Evolutionary conservation across 1,140 invertebrate genomes (phyloP).

Genomic region (Maconellicoccus hirsutus): DNA sequence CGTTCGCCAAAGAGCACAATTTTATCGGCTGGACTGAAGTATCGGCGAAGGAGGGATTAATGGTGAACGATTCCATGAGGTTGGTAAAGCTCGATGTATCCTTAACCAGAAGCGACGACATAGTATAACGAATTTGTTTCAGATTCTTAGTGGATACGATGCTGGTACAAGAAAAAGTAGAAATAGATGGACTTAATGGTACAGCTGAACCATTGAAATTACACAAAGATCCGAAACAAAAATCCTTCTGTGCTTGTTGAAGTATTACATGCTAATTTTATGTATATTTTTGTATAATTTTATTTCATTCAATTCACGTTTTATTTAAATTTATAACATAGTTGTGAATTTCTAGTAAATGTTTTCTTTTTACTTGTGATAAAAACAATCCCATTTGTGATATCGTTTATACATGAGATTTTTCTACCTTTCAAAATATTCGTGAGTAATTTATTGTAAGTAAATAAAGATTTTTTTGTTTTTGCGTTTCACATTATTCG

Average conservation of each 20-base stretch:
- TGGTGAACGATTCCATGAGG: slow-evolving; percentile 48
- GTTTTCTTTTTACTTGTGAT: too few relatives aligned
- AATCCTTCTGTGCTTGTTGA: slow-evolving; percentile 1
- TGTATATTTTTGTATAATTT: too few relatives aligned
- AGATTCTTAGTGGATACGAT: slow-evolving; percentile 11
- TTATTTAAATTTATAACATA: too few relatives aligned
- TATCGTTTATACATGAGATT: too few relatives aligned
- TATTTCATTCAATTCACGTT: too few relatives aligned
- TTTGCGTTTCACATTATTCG: background rate
- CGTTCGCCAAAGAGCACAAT: slow-evolving; percentile 45
- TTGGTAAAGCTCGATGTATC: too few relatives aligned
- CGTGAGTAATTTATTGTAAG: too few relatives aligned
- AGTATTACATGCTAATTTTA: too few relatives aligned
- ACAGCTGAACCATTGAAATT: background rate
- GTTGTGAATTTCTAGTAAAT: too few relatives aligned
- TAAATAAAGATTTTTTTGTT: background rate
- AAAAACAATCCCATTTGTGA: too few relatives aligned
- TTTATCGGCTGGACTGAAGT: slow-evolving; percentile 50
- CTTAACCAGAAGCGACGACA: too few relatives aligned
- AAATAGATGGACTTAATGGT: background rate
- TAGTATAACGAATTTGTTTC: background rate
- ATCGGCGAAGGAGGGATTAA: slow-evolving; percentile 46
- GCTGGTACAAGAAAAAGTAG: slow-evolving; percentile 8
- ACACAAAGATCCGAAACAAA: background rate
- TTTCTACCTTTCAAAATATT: too few relatives aligned